Conservation (phyloP, 64 coral and sea anemone genomes). For the Montipora sp. region DNA sequence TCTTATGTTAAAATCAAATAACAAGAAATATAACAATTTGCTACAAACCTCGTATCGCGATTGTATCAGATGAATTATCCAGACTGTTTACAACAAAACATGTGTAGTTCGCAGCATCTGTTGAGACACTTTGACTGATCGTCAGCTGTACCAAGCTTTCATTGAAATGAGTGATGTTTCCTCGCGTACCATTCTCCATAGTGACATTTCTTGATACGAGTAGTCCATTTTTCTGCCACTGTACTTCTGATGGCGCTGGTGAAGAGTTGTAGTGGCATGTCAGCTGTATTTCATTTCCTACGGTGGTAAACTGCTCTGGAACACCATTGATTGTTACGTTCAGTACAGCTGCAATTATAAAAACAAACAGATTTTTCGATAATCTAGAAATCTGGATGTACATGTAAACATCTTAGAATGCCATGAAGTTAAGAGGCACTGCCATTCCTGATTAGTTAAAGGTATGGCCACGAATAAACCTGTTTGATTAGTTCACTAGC, state of each 20-base stretch:
- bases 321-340: neutral
- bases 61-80: neutral
- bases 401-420: too few relatives aligned
- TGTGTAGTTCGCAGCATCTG: neutral
- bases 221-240: neutral
- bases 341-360: neutral
- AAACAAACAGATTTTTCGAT: too few relatives aligned
- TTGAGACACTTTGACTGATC: neutral
- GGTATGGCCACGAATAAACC: too few relatives aligned
- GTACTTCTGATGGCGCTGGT: neutral
- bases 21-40: neutral
- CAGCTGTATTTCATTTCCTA: neutral
- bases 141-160: neutral
- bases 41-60: constrained; percentile 9
- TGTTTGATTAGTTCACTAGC: too few relatives aligned
- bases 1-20: neutral
- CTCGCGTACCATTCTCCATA: constrained; percentile 3
- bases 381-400: too few relatives aligned
- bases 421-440: too few relatives aligned
- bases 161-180: neutral
- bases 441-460: too few relatives aligned
- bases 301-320: neutral
- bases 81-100: neutral
- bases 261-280: constrained; percentile 23
- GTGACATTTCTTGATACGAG: neutral